Evolutionary conservation across 1,140 invertebrate genomes (phyloP).

Genomic region (Archegozetes longisetosus): DNA sequence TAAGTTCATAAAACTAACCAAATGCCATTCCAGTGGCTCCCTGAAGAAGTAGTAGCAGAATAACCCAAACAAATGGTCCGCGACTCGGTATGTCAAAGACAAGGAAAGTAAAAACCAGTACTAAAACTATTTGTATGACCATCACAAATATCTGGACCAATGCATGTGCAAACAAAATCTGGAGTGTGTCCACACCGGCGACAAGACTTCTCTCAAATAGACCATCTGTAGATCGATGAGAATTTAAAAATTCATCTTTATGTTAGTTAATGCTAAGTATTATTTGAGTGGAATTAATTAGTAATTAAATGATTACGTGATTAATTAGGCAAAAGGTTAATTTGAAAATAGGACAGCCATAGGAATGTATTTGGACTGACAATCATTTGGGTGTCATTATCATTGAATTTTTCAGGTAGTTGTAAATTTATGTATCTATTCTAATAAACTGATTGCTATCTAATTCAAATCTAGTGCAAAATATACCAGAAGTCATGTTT

Average conservation of each 20-base stretch:
- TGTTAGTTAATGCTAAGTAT: no score
- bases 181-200: conserved; percentile 64
- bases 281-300: no score
- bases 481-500: background rate
- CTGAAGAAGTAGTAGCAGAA: conserved; percentile 50
- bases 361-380: no score
- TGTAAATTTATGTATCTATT: no score
- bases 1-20: conserved; percentile 24
- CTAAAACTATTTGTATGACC: conserved; percentile 72
- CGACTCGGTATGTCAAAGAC: conserved; percentile 63
- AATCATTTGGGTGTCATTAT: no score
- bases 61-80: conserved; percentile 57
- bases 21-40: conserved; percentile 88
- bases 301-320: no score
- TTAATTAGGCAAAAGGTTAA: no score
- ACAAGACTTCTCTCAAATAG: conserved; percentile 58
- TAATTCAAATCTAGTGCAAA: background rate
- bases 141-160: conserved; percentile 85
- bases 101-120: conserved; percentile 64
- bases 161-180: conserved; percentile 80
- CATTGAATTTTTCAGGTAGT: no score
- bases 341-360: no score
- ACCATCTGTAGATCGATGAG: conserved; percentile 41
- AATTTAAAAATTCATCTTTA: no score
- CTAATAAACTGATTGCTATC: no score